Evolutionary conservation across 2,113 vertebrate genomes (phyloP).

Genomic region (Prunella himalayana): DNA sequence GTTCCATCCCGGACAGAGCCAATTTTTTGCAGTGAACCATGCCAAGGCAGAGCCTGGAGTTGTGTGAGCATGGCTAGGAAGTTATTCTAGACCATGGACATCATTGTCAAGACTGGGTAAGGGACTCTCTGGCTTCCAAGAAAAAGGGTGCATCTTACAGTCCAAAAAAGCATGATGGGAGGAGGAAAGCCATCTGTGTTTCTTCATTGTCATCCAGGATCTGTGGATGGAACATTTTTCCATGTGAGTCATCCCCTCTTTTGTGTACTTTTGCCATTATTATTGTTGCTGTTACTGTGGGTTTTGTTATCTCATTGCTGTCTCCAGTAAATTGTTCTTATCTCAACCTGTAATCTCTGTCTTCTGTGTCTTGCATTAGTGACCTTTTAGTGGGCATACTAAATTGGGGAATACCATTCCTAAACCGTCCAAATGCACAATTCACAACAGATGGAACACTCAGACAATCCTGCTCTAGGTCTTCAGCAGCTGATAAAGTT

Average conservation of each 20-base stretch:
- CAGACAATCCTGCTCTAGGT: background rate
- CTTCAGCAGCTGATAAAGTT: background rate
- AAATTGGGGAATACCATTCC: background rate
- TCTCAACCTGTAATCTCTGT: background rate
- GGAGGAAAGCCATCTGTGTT: rapidly evolving
- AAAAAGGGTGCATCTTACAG: background rate
- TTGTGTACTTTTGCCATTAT: background rate
- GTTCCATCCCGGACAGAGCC: background rate
- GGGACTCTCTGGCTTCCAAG: background rate
- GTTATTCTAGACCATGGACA: background rate
- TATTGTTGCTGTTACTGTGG: background rate
- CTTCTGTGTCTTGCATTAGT: background rate
- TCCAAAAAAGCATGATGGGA: background rate
- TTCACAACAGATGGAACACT: background rate
- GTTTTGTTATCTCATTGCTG: background rate
- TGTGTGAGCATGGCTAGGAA: background rate
- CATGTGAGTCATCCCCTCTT: background rate
- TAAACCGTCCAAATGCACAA: background rate
- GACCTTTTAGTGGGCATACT: background rate
- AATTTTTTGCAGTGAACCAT: background rate
- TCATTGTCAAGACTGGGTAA: background rate
- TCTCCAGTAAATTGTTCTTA: background rate
- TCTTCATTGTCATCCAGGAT: background rate
- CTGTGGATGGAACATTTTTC: background rate
- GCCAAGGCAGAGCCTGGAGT: background rate